phyloP scores from a whole-genome alignment of 1,140 invertebrate genomes.

The Caerostris extrusa region DNA sequence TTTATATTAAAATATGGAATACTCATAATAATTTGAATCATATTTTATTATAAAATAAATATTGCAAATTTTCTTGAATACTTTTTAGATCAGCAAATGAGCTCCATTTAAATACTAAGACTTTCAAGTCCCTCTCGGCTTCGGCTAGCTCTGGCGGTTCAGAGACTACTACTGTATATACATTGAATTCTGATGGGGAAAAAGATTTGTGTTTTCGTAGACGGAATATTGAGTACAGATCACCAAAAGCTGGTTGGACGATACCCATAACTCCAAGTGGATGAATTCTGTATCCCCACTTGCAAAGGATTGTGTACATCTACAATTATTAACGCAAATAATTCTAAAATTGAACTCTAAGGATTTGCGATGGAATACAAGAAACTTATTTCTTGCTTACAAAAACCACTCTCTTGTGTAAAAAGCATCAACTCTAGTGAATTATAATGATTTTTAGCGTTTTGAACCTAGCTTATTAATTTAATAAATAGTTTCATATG shows the following conservation, averaged over 20 bases:
- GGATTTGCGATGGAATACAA: slow-evolving; percentile 4
- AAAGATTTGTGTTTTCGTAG: not conserved
- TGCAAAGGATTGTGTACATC: not conserved
- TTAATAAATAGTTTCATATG: no score
- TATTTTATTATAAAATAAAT: no score
- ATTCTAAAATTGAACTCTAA: not conserved
- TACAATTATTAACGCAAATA: slow-evolving; percentile 5
- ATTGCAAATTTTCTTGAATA: no score
- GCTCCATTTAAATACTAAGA: not conserved
- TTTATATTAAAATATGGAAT: no score
- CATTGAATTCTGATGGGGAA: not conserved
- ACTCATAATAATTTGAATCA: no score
- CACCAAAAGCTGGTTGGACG: not conserved
- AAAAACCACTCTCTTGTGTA: slow-evolving; percentile 28
- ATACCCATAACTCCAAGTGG: not conserved
- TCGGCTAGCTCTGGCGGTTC: not conserved
- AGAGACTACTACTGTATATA: slow-evolving; percentile 13
- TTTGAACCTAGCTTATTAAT: no score
- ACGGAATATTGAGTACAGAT: not conserved
- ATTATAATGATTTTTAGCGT: not conserved
- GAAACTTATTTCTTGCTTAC: slow-evolving; percentile 9
- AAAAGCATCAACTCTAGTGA: not conserved
- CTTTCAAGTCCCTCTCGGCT: not conserved
- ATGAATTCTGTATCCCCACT: not conserved
- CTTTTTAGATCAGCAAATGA: no score